phyloP scores from a whole-genome alignment of 2,888 invertebrate species.

The Brachynemurus nebulosus region DNA sequence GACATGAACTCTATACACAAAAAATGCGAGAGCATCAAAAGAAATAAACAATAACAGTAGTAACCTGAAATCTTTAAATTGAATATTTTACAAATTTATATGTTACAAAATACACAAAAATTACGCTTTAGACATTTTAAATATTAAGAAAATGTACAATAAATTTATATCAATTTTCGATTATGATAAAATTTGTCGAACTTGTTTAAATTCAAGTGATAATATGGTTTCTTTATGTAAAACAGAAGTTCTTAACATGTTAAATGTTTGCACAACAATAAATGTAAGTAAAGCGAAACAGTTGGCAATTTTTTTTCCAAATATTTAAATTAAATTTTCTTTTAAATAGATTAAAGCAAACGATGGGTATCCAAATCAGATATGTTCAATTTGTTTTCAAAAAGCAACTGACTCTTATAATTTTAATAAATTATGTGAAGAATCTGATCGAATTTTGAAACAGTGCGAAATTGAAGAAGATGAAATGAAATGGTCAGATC shows the following conservation, averaged over 20 bases:
- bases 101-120: too few relatives aligned
- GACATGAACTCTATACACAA: too few relatives aligned
- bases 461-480: background rate
- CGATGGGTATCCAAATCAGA: slow-evolving; percentile 2
- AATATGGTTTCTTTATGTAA: background rate
- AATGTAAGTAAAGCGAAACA: background rate
- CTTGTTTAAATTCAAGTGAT: background rate
- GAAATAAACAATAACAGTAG: too few relatives aligned
- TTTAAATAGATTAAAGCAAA: background rate
- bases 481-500: too few relatives aligned
- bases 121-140: too few relatives aligned
- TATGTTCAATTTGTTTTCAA: slow-evolving; percentile 4
- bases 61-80: too few relatives aligned
- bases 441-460: slow-evolving; percentile 2
- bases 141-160: too few relatives aligned
- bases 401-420: slow-evolving; percentile 1
- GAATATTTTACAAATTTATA: too few relatives aligned
- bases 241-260: background rate
- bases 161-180: too few relatives aligned
- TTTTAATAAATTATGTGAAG: slow-evolving; percentile 6
- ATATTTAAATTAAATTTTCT: too few relatives aligned
- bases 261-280: background rate
- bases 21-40: too few relatives aligned
- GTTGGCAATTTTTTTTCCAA: too few relatives aligned
- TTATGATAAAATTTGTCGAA: background rate